Base-by-base conservation (phyloP, 2,113 vertebrate genomes). In the Miniopterus natalensis region DNA sequence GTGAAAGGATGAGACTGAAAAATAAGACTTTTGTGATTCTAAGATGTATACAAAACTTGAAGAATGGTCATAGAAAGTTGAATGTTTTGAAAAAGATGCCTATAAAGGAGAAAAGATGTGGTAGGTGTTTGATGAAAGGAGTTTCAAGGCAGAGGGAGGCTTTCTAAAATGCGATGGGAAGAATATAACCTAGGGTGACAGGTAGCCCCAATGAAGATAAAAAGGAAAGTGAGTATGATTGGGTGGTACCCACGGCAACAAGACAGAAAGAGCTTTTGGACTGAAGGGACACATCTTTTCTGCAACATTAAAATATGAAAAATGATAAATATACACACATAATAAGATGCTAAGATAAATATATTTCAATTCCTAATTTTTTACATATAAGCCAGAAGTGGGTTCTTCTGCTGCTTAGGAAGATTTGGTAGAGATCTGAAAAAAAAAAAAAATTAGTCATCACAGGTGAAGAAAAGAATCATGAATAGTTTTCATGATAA, bases 121-220 rank as follows among this genome's bases (percentile, higher is more conserved):
- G 53, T n/a, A 21, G 3, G 20, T 86, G 29, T 63, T 63, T 71
- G 80, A 71, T 63, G 74, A 81, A 81, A 7, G 3, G 4, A 18
- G 5, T n/a, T 87, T 57, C 55, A 66, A 20, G 18, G 31, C n/a
- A 17, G 7, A 81, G 9, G 40, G 66, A 65, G 8, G 13, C 6
- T 86, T 95, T 87, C 55, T 81, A 12, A 81, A 74, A 49, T 49
- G 12, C 63, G 18, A 74, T 45, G 27, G 36, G 31, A 94, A 94
- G 29, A 87, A 40, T 55, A 31, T 36, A 86, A 18, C 0, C 20
- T 90, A 36, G 11, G 8, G 3, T 61, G 12, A 29, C 21, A 51
- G 3, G 40, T 55, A 55, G 3, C 66, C 49, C 3, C 4, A 8
- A 20, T 81, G 47, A 80, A 80, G 4, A 80, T 91, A 49, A 66